These are phyloP conservation scores for Lota lota DNA, from an alignment of 2,113 vertebrate genomes.

Conservation along the genomic window DNA sequence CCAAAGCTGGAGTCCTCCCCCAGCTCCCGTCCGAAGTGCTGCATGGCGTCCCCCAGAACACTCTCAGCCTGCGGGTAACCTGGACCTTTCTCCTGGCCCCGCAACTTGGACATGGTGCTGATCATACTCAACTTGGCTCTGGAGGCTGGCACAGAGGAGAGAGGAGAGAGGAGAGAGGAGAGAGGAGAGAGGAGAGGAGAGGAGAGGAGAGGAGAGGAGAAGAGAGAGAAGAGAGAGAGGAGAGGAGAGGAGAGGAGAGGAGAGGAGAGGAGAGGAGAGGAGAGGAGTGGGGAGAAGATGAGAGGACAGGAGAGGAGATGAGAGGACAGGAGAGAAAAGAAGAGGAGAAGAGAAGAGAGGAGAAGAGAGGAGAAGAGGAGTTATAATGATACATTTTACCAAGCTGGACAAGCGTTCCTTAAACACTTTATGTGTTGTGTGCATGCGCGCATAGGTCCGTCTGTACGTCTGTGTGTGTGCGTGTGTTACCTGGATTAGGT, in stretches of 20 bases:
- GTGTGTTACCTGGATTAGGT: slow-evolving; percentile 85
- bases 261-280: too few relatives aligned
- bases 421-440: not conserved
- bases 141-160: slow-evolving; percentile 75
- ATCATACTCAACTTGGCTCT: slow-evolving; percentile 96
- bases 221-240: not conserved
- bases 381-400: too few relatives aligned
- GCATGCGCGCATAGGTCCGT: slow-evolving; percentile 1
- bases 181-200: too few relatives aligned
- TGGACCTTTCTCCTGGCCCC: slow-evolving; percentile 91
- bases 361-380: too few relatives aligned
- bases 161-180: not conserved
- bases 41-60: slow-evolving; percentile 89
- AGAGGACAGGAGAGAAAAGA: not conserved
- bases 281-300: not conserved
- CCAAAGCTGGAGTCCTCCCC: slow-evolving; percentile 95
- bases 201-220: not conserved
- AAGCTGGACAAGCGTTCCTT: too few relatives aligned
- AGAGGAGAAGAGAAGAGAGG: too few relatives aligned
- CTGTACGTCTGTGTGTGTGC: not conserved
- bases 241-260: not conserved
- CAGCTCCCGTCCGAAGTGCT: slow-evolving; percentile 88
- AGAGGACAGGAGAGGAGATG: not conserved
- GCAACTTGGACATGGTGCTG: slow-evolving; percentile 98
- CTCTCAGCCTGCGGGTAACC: slow-evolving; percentile 93